Evolutionary conservation across 2,888 invertebrate species (phyloP), one percentile per base, ranked within the genome.

Genomic region (Asteroscopus sphinx): DNA sequence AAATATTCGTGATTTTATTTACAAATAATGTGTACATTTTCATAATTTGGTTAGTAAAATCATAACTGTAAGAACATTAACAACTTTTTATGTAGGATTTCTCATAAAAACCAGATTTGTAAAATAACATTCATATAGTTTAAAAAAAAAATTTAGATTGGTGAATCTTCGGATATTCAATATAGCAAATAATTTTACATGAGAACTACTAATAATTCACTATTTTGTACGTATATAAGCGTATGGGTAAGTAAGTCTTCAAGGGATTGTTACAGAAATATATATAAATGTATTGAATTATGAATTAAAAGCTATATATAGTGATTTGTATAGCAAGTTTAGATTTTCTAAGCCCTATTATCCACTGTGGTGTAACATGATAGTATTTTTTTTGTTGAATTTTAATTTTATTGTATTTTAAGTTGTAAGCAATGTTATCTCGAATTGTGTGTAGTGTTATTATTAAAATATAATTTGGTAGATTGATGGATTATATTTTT

Each of bases 221-320:
- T 83, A 80, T 77, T 86, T 89, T 89, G 87, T 89, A 90, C 88
- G 82, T 81, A 79, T 81, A 72, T 85, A 89, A 90, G 89, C 89
- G 89, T 88, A 89, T 87, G 78, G 66, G 77, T 80, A 78, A 76
- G 77, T 80, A 78, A 76, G 65, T 74, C 76, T 81, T 77, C 62
- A 68, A 77, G 76, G 75, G 70, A 62, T 66, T 56, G 45, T 60
- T 49, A 72, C 72, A 71, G 46, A 64, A 68, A 80, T 63, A 61
- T 63, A 61, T 55, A 52, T 56, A 55, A 44, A 53, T 56, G 41
- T 56, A 49, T 61, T 60, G 40, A 39, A 54, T 51, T 63, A 57
- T 51, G 42, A 60, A 58, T 68, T 67, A 65, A 61, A 65, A 48
- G 58, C 69, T 73, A 68, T n/a, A 55, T 64, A 64, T 68, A 62